Evolutionary conservation across 2,113 vertebrate species (phyloP), one percentile per base, ranked within the genome.

Genomic region (Cinclus cinclus): DNA sequence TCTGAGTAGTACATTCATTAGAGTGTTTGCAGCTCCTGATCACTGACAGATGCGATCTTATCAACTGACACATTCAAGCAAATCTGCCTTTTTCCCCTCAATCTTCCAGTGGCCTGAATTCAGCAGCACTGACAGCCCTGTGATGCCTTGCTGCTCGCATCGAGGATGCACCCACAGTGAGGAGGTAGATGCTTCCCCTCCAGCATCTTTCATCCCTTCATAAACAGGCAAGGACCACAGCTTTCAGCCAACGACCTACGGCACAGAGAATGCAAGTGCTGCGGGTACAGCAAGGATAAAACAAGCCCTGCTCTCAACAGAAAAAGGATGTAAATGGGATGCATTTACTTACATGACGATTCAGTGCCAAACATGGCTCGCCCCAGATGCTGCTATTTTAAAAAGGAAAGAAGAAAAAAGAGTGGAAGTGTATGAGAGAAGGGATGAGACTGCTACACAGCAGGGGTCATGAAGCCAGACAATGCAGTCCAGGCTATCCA

Each of bases 291-390:
- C 50, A 6, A 87, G 83, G 90, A 93, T 60, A 56, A 69, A 81
- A 94, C 88, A 90, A 95, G 71, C 93, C 77, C 84, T 87, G 58
- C 75, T 92, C 94, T 92, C 84, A 89, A 94, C 23, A 97, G 90
- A 92, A 94, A 94, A 94, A 87, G 89, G 87, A 94, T 82, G 86
- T 14, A 96, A 98, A 98, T 80, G 71, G 82, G 82, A 96, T 97
- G 83, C 93, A 60, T 97, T 97, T 99, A 99, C 99, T 99, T 99
- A 99, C 99, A 98, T 98, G 99, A 99, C 92, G 99, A 99, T 97
- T 99, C 99, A 90, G 99, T 99, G 98, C 99, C 99, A 98, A 99
- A 99, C 99, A 99, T 99, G 99, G 98, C 99, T 99, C 98, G 98
- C 98, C 98, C 94, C 98, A 97, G 98, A 98, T 98, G 98, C 98